Evolutionary conservation across 2,113 vertebrate species (phyloP).

Genomic region (Nesogale talazaci): DNA sequence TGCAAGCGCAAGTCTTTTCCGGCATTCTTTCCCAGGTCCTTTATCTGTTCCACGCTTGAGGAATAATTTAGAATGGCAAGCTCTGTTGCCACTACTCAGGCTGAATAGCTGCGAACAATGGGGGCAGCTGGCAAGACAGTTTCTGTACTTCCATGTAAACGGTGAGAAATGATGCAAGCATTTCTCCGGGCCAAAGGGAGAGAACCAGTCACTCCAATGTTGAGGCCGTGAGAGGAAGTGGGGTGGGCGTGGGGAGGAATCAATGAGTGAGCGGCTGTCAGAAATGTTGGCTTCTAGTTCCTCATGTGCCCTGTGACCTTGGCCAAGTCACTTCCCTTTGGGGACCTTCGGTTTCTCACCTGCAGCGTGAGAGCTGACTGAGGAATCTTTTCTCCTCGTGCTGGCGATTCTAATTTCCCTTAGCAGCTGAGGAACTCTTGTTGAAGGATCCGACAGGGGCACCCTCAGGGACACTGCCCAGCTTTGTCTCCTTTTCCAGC

Average conservation of each 20-base stretch:
- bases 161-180: background rate
- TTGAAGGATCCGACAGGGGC: background rate
- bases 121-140: too few relatives aligned
- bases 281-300: background rate
- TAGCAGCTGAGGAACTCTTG: background rate
- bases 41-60: background rate
- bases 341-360: background rate
- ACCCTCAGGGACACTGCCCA: background rate
- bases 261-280: background rate
- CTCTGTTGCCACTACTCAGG: background rate
- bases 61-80: background rate
- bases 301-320: background rate
- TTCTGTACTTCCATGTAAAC: background rate
- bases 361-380: background rate
- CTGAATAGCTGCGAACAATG: background rate
- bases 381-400: background rate
- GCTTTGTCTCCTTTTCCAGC: background rate
- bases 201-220: background rate
- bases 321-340: background rate
- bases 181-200: background rate
- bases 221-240: background rate
- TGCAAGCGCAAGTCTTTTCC: background rate
- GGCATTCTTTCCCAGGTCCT: background rate
- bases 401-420: background rate
- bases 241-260: fast-evolving